These are phyloP conservation scores for Ursus arctos DNA, from an alignment of 2,113 vertebrate genomes.

Conservation along the genomic window DNA sequence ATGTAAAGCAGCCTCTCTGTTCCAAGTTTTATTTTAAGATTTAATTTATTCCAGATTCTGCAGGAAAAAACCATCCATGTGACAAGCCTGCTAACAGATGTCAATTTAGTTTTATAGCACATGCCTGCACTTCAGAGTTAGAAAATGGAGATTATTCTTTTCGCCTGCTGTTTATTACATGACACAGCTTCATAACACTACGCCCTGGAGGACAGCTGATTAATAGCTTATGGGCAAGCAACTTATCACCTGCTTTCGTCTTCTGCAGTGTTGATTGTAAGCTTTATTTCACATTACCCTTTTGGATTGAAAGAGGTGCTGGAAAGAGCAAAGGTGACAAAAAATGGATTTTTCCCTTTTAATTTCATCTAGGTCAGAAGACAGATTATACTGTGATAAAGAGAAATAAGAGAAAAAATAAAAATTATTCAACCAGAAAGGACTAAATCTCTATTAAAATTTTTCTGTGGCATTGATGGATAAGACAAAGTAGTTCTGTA, in stretches of 20 bases:
- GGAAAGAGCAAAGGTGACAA: constrained; percentile 61
- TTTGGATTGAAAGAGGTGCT: constrained; percentile 62
- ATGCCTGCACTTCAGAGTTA: constrained; percentile 73
- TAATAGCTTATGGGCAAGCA: constrained; percentile 70
- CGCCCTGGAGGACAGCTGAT: constrained; percentile 67
- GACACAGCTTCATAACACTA: constrained; percentile 42
- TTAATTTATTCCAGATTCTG: constrained; percentile 82
- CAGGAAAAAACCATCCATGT: constrained; percentile 70
- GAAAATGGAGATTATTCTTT: constrained; percentile 65
- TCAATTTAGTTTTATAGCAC: constrained; percentile 83
- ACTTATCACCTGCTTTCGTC: constrained; percentile 65
- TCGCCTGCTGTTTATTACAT: constrained; percentile 77
- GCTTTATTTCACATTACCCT: constrained; percentile 33
- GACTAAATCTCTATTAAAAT: not conserved
- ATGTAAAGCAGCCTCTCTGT: constrained; percentile 78
- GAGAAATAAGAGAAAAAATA: constrained; percentile 52
- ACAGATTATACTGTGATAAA: constrained; percentile 4
- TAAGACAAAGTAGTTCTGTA: constrained; percentile 46
- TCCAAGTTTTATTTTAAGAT: constrained; percentile 82
- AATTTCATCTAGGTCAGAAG: not conserved
- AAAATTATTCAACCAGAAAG: not conserved
- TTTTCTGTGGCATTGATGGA: not conserved
- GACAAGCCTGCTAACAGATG: constrained; percentile 77
- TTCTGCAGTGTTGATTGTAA: not conserved
- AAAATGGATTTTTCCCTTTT: constrained; percentile 55